Base-by-base conservation (phyloP, 1,140 invertebrate species). In the Ooceraea biroi region DNA sequence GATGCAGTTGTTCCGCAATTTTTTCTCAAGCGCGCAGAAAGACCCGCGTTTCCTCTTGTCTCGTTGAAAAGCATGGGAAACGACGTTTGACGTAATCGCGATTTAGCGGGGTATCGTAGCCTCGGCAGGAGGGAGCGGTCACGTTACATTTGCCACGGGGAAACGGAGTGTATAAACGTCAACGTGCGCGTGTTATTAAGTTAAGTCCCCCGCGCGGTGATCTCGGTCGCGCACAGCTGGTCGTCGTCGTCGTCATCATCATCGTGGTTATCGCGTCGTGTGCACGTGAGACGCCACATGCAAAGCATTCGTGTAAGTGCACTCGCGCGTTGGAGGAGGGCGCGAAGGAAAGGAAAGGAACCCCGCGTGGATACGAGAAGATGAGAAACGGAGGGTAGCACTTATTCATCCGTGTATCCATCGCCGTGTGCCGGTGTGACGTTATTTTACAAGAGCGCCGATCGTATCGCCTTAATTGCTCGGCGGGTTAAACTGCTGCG, bases 401-500 rank as follows among this genome's bases (percentile, higher is more conserved):
- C 65, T 88, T 88, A 88, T 88, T 78, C 84, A 63, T n/a, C n/a
- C n/a, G n/a, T 69, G 80, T 85, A 86, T 85, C 72, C 86, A 89
- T 68, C 69, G 80, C 68, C 48, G 46, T 82, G 73, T 82, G 73
- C 3, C 44, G 22, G 87, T 92, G 90, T 90, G 91, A 91, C 90
- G 92, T 92, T 93, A 92, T 93, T 93, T 92, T 89, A 87, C 87
- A 84, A 91, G 83, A 87, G 89, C 71, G 74, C 80, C 89, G 92
- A 93, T 93, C 89, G 85, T 93, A 93, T 93, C 92, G 85, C 83
- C 90, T 93, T 93, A 93, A 93, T 93, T 93, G 92, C 89, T 89
- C 90, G 90, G 83, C 89, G 92, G 92, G 92, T 92, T 92, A 92
- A 93, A 93, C 92, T 92, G 91, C 90, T 91, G 89, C 89, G 89